Evolutionary conservation across 2,888 invertebrate species (phyloP).

Genomic region (Aporophyla nigra): DNA sequence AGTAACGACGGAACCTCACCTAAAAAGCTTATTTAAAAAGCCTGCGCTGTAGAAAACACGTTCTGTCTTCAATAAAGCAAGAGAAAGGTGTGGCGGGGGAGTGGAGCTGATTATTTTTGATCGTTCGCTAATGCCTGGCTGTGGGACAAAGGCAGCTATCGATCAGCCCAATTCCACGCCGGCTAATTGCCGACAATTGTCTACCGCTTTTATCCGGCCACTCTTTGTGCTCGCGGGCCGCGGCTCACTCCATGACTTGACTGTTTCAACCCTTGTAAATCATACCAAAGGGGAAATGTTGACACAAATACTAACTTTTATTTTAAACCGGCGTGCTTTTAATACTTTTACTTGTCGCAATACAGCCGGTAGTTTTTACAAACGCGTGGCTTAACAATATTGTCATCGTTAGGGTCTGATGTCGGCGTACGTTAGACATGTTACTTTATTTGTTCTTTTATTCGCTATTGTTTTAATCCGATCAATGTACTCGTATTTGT

Average conservation of each 20-base stretch:
- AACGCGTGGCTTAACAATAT: constrained; percentile 41
- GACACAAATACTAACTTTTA: constrained; percentile 70
- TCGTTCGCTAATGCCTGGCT: constrained; percentile 76
- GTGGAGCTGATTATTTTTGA: constrained; percentile 72
- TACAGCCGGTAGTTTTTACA: constrained; percentile 40
- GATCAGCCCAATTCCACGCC: constrained; percentile 80
- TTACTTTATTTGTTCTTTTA: constrained; percentile 30
- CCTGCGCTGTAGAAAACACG: constrained; percentile 31
- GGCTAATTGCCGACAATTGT: constrained; percentile 85
- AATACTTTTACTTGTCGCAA: constrained; percentile 47
- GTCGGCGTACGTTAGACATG: constrained; percentile 20
- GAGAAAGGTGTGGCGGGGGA: constrained; percentile 57
- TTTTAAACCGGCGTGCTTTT: constrained; percentile 61
- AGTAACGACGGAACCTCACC: constrained; percentile 15
- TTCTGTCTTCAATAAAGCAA: constrained; percentile 58
- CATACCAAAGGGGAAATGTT: constrained; percentile 71
- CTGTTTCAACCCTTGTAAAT: constrained; percentile 75
- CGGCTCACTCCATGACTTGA: constrained; percentile 74
- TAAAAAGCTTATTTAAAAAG: constrained; percentile 25
- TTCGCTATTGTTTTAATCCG: constrained; percentile 14
- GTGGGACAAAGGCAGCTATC: constrained; percentile 79
- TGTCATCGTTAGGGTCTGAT: constrained; percentile 35
- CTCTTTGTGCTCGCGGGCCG: constrained; percentile 76
- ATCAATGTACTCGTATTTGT: neutral
- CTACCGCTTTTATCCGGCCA: constrained; percentile 79